Base-by-base conservation (phyloP, 2,888 invertebrate genomes). In the Scelioninae gen. 1 region DNA sequence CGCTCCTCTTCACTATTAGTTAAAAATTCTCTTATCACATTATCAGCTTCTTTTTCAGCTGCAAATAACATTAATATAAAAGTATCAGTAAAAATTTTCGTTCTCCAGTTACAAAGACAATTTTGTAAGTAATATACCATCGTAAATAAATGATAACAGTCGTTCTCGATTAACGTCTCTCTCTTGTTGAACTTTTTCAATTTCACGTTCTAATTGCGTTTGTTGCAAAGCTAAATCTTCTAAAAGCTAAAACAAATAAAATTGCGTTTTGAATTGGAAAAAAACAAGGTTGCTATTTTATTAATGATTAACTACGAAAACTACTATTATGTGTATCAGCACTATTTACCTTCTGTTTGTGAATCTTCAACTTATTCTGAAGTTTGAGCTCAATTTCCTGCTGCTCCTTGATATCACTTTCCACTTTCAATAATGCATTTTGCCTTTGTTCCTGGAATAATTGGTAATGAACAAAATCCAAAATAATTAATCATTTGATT, bases 41-140 rank as follows among this genome's bases (percentile, higher is more conserved):
- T 93, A 88, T 95, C 95, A 83, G 95, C 94, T 86, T 94, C 94
- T 90, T 94, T 94, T 92, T 96, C 96, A 85, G 93, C 95, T 94
- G 84, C 65, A 92, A 91, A 62, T 51, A 69, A 29, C 0, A 32
- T 43, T 43, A 11, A 5, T 49, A 9, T 5, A 38, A 9, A 23
- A 23, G 4, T 23, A 6, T 47, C 45, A 47, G 5, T 6, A 7
- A 15, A n/a, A 23, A 10, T 29, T 49, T 23, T 3, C 3, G 6
- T 23, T 49, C 0, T 38, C 10, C 38, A 38, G 5, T 38, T 10
- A 49, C 16, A 10, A 29, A 23, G 3, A 32, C 23, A 23, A 23
- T 23, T 23, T 23, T 23, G 1, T 1, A 23, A 23, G 4, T 38
- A 55, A 74, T 13, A 15, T 66, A 91, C 92, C 91, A 82, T 90